phyloP scores from a whole-genome alignment of 2,888 invertebrate species.

The Brassicogethes aeneus region DNA sequence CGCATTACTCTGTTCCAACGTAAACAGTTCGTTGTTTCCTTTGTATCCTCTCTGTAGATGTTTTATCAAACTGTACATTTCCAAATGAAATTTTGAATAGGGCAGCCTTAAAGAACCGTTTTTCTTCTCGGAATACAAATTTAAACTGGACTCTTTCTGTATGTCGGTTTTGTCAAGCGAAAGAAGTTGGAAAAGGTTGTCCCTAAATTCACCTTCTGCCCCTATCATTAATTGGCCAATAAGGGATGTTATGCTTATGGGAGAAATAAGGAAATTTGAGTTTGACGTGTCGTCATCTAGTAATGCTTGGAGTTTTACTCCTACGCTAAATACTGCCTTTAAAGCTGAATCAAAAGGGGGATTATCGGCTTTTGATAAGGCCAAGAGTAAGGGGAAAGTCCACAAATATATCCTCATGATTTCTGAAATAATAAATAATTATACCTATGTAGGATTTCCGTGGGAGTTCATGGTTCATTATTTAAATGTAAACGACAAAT shows the following conservation, averaged over 20 bases:
- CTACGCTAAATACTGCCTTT: slow-evolving; percentile 36
- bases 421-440: no score
- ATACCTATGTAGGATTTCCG: no score
- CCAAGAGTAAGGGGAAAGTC: no score
- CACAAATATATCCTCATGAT: no score
- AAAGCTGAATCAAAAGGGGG: slow-evolving; percentile 19
- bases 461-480: no score
- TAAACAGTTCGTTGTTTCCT: no score
- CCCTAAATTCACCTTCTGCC: slow-evolving; percentile 31
- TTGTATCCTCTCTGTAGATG: slow-evolving; percentile 21
- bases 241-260: slow-evolving; percentile 35
- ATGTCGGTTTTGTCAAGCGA: slow-evolving; percentile 19
- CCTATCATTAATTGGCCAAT: slow-evolving; percentile 37
- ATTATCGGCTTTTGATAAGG: no score
- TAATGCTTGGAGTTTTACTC: slow-evolving; percentile 31
- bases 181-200: slow-evolving; percentile 31
- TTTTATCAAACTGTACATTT: slow-evolving; percentile 30
- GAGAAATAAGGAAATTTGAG: slow-evolving; percentile 37
- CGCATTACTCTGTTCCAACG: slow-evolving; percentile 29
- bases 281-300: slow-evolving; percentile 20
- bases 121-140: slow-evolving; percentile 15
- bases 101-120: slow-evolving; percentile 20
- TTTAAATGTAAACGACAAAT: no score
- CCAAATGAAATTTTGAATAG: slow-evolving; percentile 29
- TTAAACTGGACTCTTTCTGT: slow-evolving; percentile 12